phyloP scores from a whole-genome alignment of 2,797 vertebrate species.

The Morelia viridis region DNA sequence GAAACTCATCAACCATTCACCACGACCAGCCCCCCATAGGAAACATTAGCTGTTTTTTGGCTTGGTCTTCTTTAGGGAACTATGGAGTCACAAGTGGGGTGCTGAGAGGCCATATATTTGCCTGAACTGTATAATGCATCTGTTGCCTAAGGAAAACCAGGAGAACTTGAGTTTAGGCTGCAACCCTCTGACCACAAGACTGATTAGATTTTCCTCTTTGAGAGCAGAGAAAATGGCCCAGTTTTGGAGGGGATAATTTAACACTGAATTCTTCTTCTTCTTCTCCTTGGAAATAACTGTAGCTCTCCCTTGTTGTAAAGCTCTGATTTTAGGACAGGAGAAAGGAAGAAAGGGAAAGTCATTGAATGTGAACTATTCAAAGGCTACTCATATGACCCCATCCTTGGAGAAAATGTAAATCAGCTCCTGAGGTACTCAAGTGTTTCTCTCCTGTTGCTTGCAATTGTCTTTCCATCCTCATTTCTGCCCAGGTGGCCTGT shows the following conservation, averaged over 20 bases:
- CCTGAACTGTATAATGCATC: neutral
- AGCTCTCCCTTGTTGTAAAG: neutral
- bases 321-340: neutral
- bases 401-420: neutral
- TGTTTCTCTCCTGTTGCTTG: neutral
- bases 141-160: neutral
- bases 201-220: no score
- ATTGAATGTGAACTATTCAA: neutral
- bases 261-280: neutral
- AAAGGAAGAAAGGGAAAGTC: neutral
- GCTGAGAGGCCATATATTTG: neutral
- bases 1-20: neutral
- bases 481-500: neutral
- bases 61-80: neutral
- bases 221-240: neutral
- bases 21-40: neutral
- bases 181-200: neutral
- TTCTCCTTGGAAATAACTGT: neutral
- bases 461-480: neutral
- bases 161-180: neutral
- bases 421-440: neutral
- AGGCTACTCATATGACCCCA: neutral
- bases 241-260: neutral
- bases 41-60: neutral
- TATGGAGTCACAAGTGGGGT: neutral